phyloP scores from a whole-genome alignment of 2,888 invertebrate genomes.

The Pteria penguin region DNA sequence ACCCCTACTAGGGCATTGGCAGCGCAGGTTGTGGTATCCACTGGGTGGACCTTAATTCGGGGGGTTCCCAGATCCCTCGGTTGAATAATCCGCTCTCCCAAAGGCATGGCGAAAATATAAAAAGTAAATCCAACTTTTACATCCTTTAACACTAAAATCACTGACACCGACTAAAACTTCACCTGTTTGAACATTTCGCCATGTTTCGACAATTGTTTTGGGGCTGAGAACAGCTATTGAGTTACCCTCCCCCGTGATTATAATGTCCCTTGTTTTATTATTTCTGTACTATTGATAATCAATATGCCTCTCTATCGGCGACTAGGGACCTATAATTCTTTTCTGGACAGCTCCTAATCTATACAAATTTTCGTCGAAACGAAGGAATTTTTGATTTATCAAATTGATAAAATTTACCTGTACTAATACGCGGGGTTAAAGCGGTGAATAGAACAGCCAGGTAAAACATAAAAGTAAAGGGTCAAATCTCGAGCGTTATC shows the following conservation, averaged over 20 bases:
- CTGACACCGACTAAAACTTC: neutral
- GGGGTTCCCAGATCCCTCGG: conserved; percentile 65
- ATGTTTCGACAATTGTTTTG: conserved; percentile 40
- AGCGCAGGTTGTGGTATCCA: conserved; percentile 59
- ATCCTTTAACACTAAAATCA: conserved; percentile 38
- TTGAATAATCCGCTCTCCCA: conserved; percentile 66
- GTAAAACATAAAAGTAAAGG: neutral
- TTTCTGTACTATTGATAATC: neutral
- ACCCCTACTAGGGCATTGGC: conserved; percentile 69
- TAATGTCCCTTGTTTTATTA: neutral
- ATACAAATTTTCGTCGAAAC: neutral
- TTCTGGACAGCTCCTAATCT: no score
- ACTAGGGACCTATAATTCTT: no score
- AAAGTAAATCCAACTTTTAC: conserved; percentile 26
- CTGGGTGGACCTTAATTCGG: conserved; percentile 50
- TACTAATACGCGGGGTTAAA: neutral
- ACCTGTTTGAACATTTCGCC: conserved; percentile 22
- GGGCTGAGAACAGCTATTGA: conserved; percentile 28
- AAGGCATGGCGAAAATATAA: conserved; percentile 59
- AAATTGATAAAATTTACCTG: neutral
- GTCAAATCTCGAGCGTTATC: neutral
- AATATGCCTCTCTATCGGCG: no score
- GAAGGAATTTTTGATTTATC: neutral
- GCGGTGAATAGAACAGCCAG: neutral
- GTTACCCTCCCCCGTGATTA: conserved; percentile 16